A percentile compares a stretch with the other conserved stretches of the same genome.
These are phyloP conservation scores for Smutsia temminckii DNA, from an alignment of 2,797 vertebrate species.

Conservation along the genomic window DNA sequence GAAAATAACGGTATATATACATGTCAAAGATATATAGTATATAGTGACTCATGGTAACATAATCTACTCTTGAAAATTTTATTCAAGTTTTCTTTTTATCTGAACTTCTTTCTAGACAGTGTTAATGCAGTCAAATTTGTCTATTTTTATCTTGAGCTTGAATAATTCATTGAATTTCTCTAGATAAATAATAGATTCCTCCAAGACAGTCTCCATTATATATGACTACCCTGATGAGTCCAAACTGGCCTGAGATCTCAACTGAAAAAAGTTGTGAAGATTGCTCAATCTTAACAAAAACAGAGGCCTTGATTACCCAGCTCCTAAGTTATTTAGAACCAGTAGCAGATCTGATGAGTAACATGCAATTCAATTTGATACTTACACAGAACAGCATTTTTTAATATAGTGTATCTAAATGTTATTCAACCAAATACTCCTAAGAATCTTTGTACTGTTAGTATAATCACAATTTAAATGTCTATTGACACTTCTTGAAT, in stretches of 20 bases:
- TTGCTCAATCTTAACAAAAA: conserved; percentile 72
- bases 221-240: conserved; percentile 29
- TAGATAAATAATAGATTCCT: conserved; percentile 47
- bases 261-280: conserved; percentile 2
- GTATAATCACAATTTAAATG: background rate
- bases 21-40: background rate
- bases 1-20: background rate
- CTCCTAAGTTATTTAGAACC: conserved; percentile 33
- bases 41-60: background rate
- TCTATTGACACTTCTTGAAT: background rate
- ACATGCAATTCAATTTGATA: conserved; percentile 18
- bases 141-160: background rate
- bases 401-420: background rate
- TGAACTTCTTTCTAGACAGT: background rate
- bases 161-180: conserved; percentile 38
- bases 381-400: background rate
- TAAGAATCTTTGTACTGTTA: background rate
- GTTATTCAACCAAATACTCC: background rate
- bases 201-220: conserved; percentile 42
- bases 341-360: background rate
- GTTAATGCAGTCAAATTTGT: background rate
- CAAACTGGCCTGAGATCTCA: conserved; percentile 44
- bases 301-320: conserved; percentile 56
- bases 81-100: background rate
- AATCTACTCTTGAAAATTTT: background rate